Percentiles rank a stretch among this genome's conserved stretches.
Evolutionary conservation across 2,888 invertebrate genomes (phyloP).

Genomic region (Rosalia funebris): DNA sequence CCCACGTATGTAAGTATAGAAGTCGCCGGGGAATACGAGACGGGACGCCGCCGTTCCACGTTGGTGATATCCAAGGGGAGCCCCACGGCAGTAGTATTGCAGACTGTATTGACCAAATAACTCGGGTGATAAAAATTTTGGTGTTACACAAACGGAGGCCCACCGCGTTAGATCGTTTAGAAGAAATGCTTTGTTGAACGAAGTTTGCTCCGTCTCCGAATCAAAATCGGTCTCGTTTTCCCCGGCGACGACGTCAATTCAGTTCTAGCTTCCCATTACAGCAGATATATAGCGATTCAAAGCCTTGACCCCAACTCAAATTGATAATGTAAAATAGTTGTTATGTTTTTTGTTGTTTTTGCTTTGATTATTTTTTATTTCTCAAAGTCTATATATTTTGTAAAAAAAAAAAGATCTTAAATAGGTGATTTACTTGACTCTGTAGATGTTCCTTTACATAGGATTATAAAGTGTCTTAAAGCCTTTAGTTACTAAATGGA

Average conservation of each 20-base stretch:
- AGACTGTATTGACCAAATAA: too few relatives aligned
- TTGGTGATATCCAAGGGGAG: too few relatives aligned
- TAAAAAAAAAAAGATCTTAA: slow-evolving; percentile 26
- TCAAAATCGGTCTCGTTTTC: neutral
- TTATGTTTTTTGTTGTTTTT: slow-evolving; percentile 48
- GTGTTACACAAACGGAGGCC: too few relatives aligned
- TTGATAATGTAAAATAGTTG: slow-evolving; percentile 48
- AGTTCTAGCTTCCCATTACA: slow-evolving; percentile 15
- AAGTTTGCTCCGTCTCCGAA: too few relatives aligned
- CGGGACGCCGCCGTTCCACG: neutral
- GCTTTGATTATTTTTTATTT: slow-evolving; percentile 44
- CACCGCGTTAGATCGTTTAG: too few relatives aligned
- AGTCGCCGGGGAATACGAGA: neutral
- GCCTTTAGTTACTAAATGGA: slow-evolving; percentile 24
- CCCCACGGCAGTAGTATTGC: too few relatives aligned
- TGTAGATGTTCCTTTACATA: slow-evolving; percentile 20
- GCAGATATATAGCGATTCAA: slow-evolving; percentile 16
- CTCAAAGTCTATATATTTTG: slow-evolving; percentile 32
- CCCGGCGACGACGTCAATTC: slow-evolving; percentile 1
- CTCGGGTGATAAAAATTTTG: too few relatives aligned
- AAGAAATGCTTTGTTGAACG: too few relatives aligned
- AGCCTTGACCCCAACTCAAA: slow-evolving; percentile 38
- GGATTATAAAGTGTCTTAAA: slow-evolving; percentile 18
- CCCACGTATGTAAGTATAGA: neutral
- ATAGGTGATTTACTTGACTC: slow-evolving; percentile 19